Evolutionary conservation across 2,797 vertebrate genomes (phyloP).

Genomic region (Dendrocincla tyrannina): DNA sequence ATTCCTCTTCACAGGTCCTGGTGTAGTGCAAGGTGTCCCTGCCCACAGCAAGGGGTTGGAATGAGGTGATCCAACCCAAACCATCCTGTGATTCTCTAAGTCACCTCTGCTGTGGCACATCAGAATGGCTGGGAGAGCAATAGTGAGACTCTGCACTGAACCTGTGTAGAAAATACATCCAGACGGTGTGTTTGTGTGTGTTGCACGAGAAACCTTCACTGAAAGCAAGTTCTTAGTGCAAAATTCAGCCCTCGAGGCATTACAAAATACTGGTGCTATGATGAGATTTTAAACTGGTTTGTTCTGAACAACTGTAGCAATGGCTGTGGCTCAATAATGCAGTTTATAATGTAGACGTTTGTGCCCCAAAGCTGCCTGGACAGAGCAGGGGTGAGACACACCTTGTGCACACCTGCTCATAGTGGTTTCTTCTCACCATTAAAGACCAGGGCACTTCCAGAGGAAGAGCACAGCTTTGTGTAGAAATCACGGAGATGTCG

Average conservation of each 20-base stretch:
- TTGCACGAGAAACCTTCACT: neutral
- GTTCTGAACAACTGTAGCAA: neutral
- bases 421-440: neutral
- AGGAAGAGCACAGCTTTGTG: neutral
- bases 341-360: neutral
- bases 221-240: neutral
- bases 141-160: neutral
- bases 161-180: neutral
- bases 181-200: neutral
- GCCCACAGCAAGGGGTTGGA: neutral
- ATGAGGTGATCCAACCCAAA: neutral
- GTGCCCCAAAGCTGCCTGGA: neutral
- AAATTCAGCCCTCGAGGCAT: neutral
- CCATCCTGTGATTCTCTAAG: neutral
- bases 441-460: neutral
- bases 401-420: rapidly evolving
- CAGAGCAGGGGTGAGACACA: neutral
- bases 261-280: neutral
- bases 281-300: neutral
- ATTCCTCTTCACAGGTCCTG: neutral
- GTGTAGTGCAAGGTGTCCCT: neutral
- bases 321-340: neutral
- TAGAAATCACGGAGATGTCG: neutral
- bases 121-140: neutral
- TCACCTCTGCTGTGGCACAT: neutral